Base-by-base conservation (phyloP, 2,797 vertebrate species). In the Bothrops alternatus region DNA sequence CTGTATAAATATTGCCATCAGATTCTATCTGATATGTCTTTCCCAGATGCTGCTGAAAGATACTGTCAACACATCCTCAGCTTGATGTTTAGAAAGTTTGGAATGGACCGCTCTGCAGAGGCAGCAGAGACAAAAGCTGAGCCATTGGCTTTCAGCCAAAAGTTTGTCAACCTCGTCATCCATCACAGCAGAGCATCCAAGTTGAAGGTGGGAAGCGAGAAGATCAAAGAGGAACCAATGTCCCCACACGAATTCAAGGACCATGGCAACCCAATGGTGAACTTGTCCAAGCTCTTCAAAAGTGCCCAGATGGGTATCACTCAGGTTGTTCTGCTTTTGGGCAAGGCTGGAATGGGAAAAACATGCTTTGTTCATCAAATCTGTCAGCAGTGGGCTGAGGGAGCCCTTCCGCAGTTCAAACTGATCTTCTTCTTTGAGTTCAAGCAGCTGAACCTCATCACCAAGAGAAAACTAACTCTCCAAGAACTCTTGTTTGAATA, bases 371-470 rank as follows among this genome's bases (percentile, higher is more conserved):
- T 97, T 96, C 98, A 97, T 63, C 93, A 96, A 91, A 97, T 99
- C 28, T 98, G 98, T 95, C 97, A 97, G 87, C 97, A 97, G 61
- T 99, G 99, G 99, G 98, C 98, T 4, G 91, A 93, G 2, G 98
- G 98, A n/a, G 95, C 96, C 11, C 96, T 99, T 11, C 97, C 97
- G 16, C 96, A 97, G 55, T 98, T 98, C 91, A 95, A 96, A 86
- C 96, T 98, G 60, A 96, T 98, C 65, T 98, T 99, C 92, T 95
- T 99, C 55, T 98, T 99, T 28, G 99, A 99, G 95, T 99, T 99
- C 94, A 97, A 98, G 55, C 98, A 98, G 93, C 98, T 99, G 65
- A 99, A 98, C 93, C 91, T 98, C 25, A 90, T 99, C 6, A 6
- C 50, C 50, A 97, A 96, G 4, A 73, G 32, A 8, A 95, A 96